phyloP scores from a whole-genome alignment of 2,113 vertebrate genomes.

The Sinosuthora webbiana region DNA sequence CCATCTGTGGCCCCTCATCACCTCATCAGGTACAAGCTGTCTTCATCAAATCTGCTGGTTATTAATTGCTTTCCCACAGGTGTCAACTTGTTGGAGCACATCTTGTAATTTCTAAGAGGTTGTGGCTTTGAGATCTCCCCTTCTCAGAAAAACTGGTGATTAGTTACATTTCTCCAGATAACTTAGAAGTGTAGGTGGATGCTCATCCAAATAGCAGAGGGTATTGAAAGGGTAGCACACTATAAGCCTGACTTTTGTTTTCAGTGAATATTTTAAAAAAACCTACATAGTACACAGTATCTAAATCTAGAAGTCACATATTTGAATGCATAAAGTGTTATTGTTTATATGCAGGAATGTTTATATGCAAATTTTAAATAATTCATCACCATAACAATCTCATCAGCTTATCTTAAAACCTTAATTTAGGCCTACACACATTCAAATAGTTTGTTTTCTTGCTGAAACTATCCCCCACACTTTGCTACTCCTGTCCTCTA shows the following conservation, averaged over 20 bases:
- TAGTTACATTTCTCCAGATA: neutral
- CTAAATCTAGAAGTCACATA: neutral
- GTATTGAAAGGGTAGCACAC: neutral
- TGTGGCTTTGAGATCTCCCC: neutral
- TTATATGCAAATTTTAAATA: slow-evolving; percentile 1
- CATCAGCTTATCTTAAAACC: neutral
- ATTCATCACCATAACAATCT: neutral
- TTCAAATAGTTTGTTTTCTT: neutral
- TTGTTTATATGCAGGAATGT: neutral
- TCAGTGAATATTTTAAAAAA: neutral
- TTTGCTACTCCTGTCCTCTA: neutral
- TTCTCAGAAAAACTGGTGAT: neutral
- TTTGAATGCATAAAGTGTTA: neutral
- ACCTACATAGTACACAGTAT: neutral
- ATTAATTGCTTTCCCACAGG: neutral
- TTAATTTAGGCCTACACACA: neutral
- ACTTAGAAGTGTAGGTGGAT: neutral
- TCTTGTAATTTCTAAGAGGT: neutral
- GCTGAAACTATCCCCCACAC: neutral
- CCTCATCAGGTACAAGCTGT: neutral
- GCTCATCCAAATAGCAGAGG: neutral
- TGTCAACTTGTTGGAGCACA: neutral
- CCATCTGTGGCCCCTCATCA: neutral
- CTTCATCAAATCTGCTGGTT: neutral
- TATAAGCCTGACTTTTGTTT: neutral